A percentile compares a stretch with the other conserved stretches of the same genome.
Evolutionary conservation across 1,140 invertebrate genomes (phyloP).

Genomic region (Bilobella aurantiaca): DNA sequence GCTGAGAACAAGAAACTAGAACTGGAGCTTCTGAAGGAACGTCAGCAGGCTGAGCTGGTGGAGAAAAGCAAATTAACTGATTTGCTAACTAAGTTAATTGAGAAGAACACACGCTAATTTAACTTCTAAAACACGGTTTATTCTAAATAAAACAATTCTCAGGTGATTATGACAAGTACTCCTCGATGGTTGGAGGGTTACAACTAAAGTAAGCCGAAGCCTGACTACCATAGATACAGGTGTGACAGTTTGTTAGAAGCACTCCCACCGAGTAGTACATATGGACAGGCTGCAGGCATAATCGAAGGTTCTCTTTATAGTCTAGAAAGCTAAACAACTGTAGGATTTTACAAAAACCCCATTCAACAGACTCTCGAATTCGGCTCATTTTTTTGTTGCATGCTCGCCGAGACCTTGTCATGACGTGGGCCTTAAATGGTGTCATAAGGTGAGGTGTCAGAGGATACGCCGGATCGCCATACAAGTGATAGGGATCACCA

Average conservation of each 20-base stretch:
- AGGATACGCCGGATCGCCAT: constrained; percentile 6
- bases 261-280: constrained; percentile 1
- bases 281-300: not conserved
- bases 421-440: not conserved
- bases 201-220: constrained; percentile 1
- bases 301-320: constrained; percentile 6
- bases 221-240: constrained; percentile 9
- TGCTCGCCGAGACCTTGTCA: not conserved
- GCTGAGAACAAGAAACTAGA: not conserved
- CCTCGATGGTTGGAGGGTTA: not conserved
- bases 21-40: not conserved
- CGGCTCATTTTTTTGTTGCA: constrained; percentile 1
- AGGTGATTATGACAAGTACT: not conserved
- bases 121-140: not conserved
- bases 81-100: not conserved
- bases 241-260: constrained; percentile 5
- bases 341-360: constrained; percentile 6
- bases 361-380: constrained; percentile 6
- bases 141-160: not conserved
- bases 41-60: not conserved
- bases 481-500: not conserved
- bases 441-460: not conserved
- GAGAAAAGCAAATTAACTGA: not conserved
- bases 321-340: constrained; percentile 10
- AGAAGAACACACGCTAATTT: not conserved